Evolutionary conservation across 2,113 vertebrate genomes (phyloP).

Genomic region (Chaenogobius annularis): DNA sequence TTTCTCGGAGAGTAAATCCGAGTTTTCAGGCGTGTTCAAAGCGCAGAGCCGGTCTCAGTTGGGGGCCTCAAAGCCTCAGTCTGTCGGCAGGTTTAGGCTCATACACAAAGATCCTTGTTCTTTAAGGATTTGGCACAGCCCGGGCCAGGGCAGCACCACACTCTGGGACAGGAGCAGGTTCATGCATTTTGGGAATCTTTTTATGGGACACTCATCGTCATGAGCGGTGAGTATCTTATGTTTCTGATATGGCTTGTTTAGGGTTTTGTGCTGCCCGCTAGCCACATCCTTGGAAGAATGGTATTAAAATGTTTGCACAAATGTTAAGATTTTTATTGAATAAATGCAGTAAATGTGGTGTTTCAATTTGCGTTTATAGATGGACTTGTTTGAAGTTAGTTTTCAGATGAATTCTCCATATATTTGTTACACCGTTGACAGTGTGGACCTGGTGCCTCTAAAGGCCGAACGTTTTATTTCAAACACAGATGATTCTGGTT

Average conservation of each 20-base stretch:
- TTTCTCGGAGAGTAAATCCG: slow-evolving; percentile 67
- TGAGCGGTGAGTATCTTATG: slow-evolving; percentile 63
- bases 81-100: slow-evolving; percentile 81
- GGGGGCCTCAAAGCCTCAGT: slow-evolving; percentile 84
- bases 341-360: neutral
- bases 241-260: slow-evolving; percentile 28
- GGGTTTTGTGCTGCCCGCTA: slow-evolving; percentile 27
- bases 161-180: slow-evolving; percentile 55
- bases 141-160: slow-evolving; percentile 69
- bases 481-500: neutral
- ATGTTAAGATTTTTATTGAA: neutral
- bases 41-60: slow-evolving; percentile 78
- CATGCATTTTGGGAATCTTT: slow-evolving; percentile 57
- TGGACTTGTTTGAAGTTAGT: neutral
- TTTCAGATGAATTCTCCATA: neutral
- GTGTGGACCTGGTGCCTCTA: neutral
- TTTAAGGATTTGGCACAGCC: slow-evolving; percentile 79
- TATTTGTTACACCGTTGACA: neutral
- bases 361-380: neutral
- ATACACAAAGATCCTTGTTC: slow-evolving; percentile 80
- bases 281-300: neutral
- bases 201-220: slow-evolving; percentile 51
- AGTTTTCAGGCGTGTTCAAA: slow-evolving; percentile 81
- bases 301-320: neutral
- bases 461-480: neutral